These are phyloP conservation scores for Boloria selene DNA, from an alignment of 2,888 invertebrate genomes.

Conservation along the genomic window DNA sequence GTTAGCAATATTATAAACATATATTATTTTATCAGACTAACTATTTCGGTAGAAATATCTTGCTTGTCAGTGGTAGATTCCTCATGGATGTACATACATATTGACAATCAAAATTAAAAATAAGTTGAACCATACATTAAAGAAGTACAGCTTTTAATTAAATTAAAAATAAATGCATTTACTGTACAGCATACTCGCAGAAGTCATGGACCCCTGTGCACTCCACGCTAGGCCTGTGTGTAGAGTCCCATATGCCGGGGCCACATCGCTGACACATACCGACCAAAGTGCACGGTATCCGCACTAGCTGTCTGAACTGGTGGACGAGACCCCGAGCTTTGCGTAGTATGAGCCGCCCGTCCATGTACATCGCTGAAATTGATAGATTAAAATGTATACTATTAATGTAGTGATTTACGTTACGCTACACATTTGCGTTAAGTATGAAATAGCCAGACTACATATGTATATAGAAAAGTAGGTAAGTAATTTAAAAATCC, in stretches of 20 bases:
- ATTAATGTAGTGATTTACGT: not conserved
- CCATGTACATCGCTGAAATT: conserved; percentile 96
- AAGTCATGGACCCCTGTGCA: conserved; percentile 89
- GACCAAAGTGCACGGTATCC: conserved; percentile 94
- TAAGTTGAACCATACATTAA: not conserved
- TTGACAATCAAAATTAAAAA: too few relatives aligned
- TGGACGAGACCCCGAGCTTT: conserved; percentile 96
- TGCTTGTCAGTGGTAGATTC: too few relatives aligned
- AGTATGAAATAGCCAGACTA: too few relatives aligned
- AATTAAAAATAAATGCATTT: conserved; percentile 30
- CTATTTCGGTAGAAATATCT: too few relatives aligned
- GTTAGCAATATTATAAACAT: too few relatives aligned
- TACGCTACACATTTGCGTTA: too few relatives aligned
- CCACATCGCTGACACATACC: conserved; percentile 94
- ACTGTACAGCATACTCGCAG: conserved; percentile 69
- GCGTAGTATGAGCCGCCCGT: conserved; percentile 92
- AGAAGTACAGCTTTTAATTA: not conserved
- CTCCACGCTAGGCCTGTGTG: conserved; percentile 92
- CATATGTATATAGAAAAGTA: too few relatives aligned
- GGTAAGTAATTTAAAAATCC: too few relatives aligned
- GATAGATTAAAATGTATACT: not conserved
- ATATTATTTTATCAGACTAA: too few relatives aligned
- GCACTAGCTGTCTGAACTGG: conserved; percentile 93
- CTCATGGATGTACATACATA: too few relatives aligned
- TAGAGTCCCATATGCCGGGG: conserved; percentile 97